Evolutionary conservation across 2,888 invertebrate species (phyloP), one percentile per base, ranked within the genome.

Genomic region (Caenorhabditis becei): DNA sequence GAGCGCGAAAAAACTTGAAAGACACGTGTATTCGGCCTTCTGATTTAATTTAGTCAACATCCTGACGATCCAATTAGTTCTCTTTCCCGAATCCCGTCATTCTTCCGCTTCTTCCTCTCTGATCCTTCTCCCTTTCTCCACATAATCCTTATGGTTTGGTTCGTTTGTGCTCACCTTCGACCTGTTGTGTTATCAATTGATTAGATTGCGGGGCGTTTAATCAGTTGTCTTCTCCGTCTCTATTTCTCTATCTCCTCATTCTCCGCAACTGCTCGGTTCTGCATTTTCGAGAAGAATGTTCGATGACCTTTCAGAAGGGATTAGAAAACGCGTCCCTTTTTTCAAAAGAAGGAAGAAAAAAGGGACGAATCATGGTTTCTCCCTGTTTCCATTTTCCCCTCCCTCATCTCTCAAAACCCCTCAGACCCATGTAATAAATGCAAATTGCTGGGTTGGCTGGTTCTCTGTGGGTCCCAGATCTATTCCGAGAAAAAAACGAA

Each of bases 341-440:
- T 47, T 11, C 35, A 59, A 59, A 59, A 10, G 47, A 47, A 47
- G 23, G 47, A 20, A 18, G 11, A 56, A 49, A 66, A 41, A 53
- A 16, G n/a, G n/a, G n/a, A n/a, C n/a, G 37, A 35, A 56, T 47
- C 44, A 59, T 37, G n/a, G n/a, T 54, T 71, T 69, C 18, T 32
- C 24, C 24, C 47, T 51, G 5, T 49, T 32, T 47, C 14, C 41
- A 10, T 20, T 65, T 26, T 54, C 23, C 49, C 23, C 51, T 59
- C 32, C 49, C 26, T 37, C 53, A 20, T 24, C 14, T 51, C 24
- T 24, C 24, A 24, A n/a, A 28, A 26, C 28, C 28, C 16, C 16
- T 14, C 51, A 54, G 54, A 62, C 62, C 35, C 51, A 53, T 61
- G 59, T 62, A 62, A 71, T 71, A 71, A 71, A 71, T 72, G 72